phyloP scores from a whole-genome alignment of 2,113 vertebrate genomes.

The Gavia stellata region DNA sequence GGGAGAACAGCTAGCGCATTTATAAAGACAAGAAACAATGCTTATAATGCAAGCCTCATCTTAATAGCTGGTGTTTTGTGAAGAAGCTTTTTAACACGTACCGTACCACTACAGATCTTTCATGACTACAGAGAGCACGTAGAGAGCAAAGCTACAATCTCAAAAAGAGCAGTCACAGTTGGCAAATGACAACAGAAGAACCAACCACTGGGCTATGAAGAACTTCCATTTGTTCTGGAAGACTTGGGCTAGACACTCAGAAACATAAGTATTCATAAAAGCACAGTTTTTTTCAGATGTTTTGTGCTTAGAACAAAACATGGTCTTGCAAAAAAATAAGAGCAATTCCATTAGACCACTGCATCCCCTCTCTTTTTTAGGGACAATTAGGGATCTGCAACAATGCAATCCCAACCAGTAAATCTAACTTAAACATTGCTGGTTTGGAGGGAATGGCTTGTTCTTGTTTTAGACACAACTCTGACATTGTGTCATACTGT shows the following conservation, averaged over 20 bases:
- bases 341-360: not conserved
- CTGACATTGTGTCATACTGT: not conserved
- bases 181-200: not conserved
- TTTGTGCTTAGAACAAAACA: not conserved
- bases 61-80: not conserved
- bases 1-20: not conserved
- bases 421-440: not conserved
- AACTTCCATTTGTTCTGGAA: not conserved
- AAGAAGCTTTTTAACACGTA: not conserved
- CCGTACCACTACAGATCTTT: not conserved
- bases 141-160: not conserved
- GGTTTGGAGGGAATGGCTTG: not conserved
- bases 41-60: not conserved
- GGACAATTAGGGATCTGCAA: not conserved
- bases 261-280: not conserved
- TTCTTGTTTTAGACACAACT: not conserved
- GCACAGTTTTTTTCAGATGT: not conserved
- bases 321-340: not conserved
- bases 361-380: not conserved
- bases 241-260: not conserved
- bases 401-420: not conserved
- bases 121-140: accelerated
- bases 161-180: not conserved
- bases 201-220: not conserved
- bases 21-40: not conserved